phyloP scores from a whole-genome alignment of 2,113 vertebrate genomes.

The Otus sunia region DNA sequence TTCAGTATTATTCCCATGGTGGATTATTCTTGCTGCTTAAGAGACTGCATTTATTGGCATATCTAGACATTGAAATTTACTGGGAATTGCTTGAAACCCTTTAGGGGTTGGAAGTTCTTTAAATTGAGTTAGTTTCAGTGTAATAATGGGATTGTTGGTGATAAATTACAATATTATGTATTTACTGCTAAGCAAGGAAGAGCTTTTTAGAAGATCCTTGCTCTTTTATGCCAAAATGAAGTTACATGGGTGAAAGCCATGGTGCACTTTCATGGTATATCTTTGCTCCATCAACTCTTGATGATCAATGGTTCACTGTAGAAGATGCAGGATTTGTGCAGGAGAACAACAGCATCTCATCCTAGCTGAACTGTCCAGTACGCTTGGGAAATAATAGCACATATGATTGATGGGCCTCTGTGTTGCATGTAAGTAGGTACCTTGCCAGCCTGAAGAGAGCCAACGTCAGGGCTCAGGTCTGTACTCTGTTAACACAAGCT shows the following conservation, averaged over 20 bases:
- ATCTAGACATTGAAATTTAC: slow-evolving; percentile 6
- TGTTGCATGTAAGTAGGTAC: background rate
- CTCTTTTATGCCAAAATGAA: background rate
- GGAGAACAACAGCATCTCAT: background rate
- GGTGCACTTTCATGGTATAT: background rate
- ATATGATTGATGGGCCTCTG: background rate
- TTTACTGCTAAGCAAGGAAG: background rate
- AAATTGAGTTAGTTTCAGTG: background rate
- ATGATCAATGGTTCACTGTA: background rate
- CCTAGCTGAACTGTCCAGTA: background rate
- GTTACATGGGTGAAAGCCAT: background rate
- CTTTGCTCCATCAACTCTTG: background rate
- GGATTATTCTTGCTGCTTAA: background rate
- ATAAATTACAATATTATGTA: background rate
- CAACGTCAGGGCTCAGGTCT: background rate
- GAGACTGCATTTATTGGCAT: background rate
- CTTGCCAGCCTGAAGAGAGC: background rate
- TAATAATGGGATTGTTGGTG: background rate
- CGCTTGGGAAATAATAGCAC: rapidly evolving
- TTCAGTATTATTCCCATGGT: background rate
- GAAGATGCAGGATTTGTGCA: background rate
- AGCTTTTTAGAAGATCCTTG: background rate
- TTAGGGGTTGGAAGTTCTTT: background rate
- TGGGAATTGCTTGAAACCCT: slow-evolving; percentile 9
- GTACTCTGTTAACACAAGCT: background rate